Percentiles rank a stretch among this genome's conserved stretches.
phyloP scores from a whole-genome alignment of 2,797 vertebrate genomes.

The Hephaestus fuliginosus region DNA sequence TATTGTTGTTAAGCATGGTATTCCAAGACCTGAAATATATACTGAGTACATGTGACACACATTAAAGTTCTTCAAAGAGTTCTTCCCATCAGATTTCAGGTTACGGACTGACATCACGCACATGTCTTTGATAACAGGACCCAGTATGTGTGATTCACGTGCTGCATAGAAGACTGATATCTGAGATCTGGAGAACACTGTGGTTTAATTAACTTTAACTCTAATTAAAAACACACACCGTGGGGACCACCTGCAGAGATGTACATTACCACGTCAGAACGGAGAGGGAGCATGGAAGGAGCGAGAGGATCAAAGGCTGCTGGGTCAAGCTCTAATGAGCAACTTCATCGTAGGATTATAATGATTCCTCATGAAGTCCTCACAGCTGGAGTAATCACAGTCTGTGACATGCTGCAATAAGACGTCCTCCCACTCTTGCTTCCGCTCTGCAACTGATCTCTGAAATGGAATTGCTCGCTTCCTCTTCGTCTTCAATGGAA shows the following conservation, averaged over 20 bases:
- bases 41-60: not conserved
- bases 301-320: slow-evolving; percentile 47
- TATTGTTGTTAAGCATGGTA: not conserved
- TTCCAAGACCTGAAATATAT: not conserved
- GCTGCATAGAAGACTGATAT: not conserved
- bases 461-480: slow-evolving; percentile 52
- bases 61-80: not conserved
- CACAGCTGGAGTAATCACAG: slow-evolving; percentile 56
- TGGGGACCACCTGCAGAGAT: slow-evolving; percentile 26
- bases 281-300: not conserved
- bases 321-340: slow-evolving; percentile 64
- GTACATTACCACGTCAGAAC: slow-evolving; percentile 11
- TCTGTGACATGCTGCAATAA: slow-evolving; percentile 44
- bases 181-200: slow-evolving; percentile 14
- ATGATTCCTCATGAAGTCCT: slow-evolving; percentile 27
- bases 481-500: slow-evolving; percentile 28
- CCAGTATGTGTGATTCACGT: not conserved
- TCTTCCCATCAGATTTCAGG: not conserved
- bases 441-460: slow-evolving; percentile 30
- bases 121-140: not conserved
- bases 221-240: not conserved
- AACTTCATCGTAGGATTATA: slow-evolving; percentile 42
- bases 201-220: slow-evolving; percentile 44
- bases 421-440: slow-evolving; percentile 61
- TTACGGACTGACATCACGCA: not conserved